These are phyloP conservation scores for Galaxea fascicularis DNA, from an alignment of 92 coral and sea anemone species.

Conservation along the genomic window DNA sequence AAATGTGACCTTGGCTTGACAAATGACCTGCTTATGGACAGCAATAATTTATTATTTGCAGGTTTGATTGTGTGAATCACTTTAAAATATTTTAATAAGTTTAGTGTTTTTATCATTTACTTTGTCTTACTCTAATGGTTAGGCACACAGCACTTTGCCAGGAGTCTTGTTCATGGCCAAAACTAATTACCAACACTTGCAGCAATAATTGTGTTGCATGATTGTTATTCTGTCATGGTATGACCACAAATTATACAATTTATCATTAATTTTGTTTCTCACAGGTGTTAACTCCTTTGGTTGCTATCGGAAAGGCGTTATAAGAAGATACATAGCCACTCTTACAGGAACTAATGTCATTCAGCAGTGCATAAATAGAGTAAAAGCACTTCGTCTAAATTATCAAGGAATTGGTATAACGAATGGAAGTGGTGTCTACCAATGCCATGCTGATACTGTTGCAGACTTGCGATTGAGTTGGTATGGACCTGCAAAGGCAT, in stretches of 20 bases:
- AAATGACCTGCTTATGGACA: too few relatives aligned
- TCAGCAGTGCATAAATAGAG: conserved; percentile 20
- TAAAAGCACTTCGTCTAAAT: neutral
- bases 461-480: conserved; percentile 23
- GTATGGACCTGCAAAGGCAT: neutral
- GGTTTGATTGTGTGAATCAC: too few relatives aligned
- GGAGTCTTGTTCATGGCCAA: too few relatives aligned
- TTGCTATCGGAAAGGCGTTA: conserved; percentile 15
- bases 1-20: too few relatives aligned
- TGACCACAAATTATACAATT: neutral
- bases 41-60: too few relatives aligned
- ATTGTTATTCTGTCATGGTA: too few relatives aligned
- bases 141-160: too few relatives aligned
- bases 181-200: neutral
- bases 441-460: conserved; percentile 3
- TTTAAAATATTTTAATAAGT: too few relatives aligned
- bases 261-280: neutral
- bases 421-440: too few relatives aligned
- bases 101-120: too few relatives aligned
- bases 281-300: conserved; percentile 19
- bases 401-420: conserved; percentile 37
- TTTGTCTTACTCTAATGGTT: too few relatives aligned
- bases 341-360: conserved; percentile 13
- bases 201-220: too few relatives aligned
- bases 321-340: neutral